Percentiles rank a stretch among this genome's conserved stretches.
Conservation (phyloP, 2,888 invertebrate genomes). For the Stenotaenia linearis region DNA sequence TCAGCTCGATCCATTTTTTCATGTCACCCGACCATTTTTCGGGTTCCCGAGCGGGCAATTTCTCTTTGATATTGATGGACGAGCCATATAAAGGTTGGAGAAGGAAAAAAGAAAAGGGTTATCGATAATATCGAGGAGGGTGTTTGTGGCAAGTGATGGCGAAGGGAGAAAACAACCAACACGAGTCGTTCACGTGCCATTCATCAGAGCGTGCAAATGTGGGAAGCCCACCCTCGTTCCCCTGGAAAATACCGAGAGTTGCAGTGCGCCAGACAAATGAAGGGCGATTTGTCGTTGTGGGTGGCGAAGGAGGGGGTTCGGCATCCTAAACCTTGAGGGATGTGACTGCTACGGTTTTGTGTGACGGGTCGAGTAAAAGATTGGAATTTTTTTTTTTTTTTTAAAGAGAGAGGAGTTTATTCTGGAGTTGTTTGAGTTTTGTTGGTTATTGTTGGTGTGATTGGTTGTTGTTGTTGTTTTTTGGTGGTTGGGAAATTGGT, state of each 20-base stretch:
- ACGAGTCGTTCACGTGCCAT: slow-evolving; percentile 13
- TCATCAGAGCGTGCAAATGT: background rate
- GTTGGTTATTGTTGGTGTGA: no score
- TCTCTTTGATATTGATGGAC: background rate
- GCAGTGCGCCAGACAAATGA: background rate
- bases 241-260: background rate
- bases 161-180: background rate
- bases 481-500: no score
- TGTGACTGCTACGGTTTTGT: background rate
- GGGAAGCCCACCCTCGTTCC: background rate
- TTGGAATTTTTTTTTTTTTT: background rate
- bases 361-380: background rate
- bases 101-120: background rate
- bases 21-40: background rate
- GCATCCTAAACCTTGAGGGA: background rate
- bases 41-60: background rate
- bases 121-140: slow-evolving; percentile 2
- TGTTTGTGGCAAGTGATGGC: background rate
- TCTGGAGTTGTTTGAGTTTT: no score
- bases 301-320: background rate
- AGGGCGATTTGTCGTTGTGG: slow-evolving; percentile 3
- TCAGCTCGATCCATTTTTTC: background rate
- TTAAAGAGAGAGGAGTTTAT: no score
- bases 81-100: background rate
- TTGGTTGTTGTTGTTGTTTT: no score